Base-by-base conservation (phyloP, 30 jellyfish, hydroid and myxozoan genomes). In the Cassiopea xamachana region DNA sequence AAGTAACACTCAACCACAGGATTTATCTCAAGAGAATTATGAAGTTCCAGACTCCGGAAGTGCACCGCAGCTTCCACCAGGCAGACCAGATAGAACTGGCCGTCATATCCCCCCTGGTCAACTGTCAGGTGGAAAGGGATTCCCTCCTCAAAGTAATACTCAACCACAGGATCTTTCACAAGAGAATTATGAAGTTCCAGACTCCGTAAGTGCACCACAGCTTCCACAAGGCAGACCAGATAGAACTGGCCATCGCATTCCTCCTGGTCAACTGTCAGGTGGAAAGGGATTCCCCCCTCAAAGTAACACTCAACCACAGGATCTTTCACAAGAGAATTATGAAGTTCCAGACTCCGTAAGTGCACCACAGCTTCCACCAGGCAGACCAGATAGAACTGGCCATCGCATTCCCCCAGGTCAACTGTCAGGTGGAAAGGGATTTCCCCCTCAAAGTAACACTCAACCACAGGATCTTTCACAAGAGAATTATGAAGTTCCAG, bases 401-500 rank as follows among this genome's bases (percentile, higher is more conserved):
- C 64, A 4, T 2, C 8, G 8, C 9, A 4, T 51, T 51, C 64
- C 64, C 64, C 9, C 64, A 2, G 64, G 64, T 51, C 8, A 4
- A 51, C 64, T 2, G 9, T 51, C 9, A 2, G 64, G 64, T 9
- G 9, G 9, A 2, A 4, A 51, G 4, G 64, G 4, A 51, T 4
- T 51, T 51, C 8, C 8, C 4, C 64, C 4, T 51, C 64, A 51
- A 51, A 51, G 64, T 9, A 51, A 9, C 8, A 9, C 4, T 51
- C 8, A 51, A 51, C 8, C 64, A 51, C 64, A 2, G 4, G 64
- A 51, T 51, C 64, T 9, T 51, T 15, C 76, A 3, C 46, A 67
- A 13, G 76, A 67, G 76, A 67, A 67, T 67, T 67, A 67, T 19
- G 76, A 67, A 67, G 76, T 67, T 67, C 76, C 76, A 67, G 76